Evolutionary conservation across 2,888 invertebrate species (phyloP).

Genomic region (Steinernema hermaphroditum): DNA sequence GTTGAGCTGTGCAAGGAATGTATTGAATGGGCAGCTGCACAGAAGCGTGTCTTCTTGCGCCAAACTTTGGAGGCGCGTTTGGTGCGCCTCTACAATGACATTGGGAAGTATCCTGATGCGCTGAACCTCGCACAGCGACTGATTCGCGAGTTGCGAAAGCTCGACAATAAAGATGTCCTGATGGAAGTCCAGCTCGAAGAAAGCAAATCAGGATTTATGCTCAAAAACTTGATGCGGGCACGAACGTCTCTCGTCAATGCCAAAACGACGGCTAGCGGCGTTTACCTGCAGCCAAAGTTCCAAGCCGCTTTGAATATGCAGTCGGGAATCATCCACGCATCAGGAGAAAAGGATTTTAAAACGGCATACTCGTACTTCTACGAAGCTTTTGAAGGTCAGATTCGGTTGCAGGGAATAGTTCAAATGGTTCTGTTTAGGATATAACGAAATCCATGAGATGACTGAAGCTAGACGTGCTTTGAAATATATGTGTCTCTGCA

Average conservation of each 20-base stretch:
- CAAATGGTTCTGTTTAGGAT: constrained; percentile 69
- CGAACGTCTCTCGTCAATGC: constrained; percentile 78
- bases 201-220: constrained; percentile 95
- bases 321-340: constrained; percentile 96
- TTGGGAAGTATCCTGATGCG: constrained; percentile 44
- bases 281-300: constrained; percentile 68
- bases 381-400: constrained; percentile 84
- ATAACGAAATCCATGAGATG: constrained; percentile 85
- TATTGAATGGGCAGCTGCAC: constrained; percentile 98
- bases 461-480: constrained; percentile 88
- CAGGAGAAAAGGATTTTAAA: constrained; percentile 99
- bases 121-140: constrained; percentile 68
- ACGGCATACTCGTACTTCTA: constrained; percentile 99
- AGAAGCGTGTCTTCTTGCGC: constrained; percentile 91
- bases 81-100: constrained; percentile 81
- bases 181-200: constrained; percentile 97
- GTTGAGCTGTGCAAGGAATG: constrained; percentile 77
- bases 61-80: constrained; percentile 93
- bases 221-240: constrained; percentile 93
- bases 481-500: constrained; percentile 97
- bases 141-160: constrained; percentile 90
- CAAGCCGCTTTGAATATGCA: constrained; percentile 95
- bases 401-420: constrained; percentile 71
- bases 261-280: constrained; percentile 37
- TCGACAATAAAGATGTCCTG: constrained; percentile 96